phyloP scores from a whole-genome alignment of 2,113 vertebrate species.

The Sapayoa aenigma region DNA sequence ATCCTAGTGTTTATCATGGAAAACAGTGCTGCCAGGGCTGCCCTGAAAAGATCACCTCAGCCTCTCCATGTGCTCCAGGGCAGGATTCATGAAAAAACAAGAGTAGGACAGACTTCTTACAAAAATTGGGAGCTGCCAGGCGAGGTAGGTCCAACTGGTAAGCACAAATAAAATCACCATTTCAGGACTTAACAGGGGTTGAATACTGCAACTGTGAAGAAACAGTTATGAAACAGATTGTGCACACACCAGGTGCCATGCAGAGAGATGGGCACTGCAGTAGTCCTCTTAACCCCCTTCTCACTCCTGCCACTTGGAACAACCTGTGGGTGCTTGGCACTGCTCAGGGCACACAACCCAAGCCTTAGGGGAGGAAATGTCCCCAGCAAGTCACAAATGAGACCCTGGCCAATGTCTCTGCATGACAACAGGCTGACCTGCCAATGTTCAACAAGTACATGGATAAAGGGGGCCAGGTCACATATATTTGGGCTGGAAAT shows the following conservation, averaged over 20 bases:
- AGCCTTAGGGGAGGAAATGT: neutral
- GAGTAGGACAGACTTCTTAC: neutral
- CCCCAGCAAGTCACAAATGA: neutral
- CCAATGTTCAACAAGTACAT: neutral
- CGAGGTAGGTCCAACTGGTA: neutral
- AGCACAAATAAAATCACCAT: neutral
- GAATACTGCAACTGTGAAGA: neutral
- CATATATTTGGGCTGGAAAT: neutral
- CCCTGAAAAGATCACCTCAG: neutral
- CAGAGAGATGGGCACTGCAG: neutral
- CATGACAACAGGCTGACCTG: neutral
- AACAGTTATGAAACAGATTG: neutral
- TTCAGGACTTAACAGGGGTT: neutral
- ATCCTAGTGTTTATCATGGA: neutral
- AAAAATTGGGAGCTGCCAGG: neutral
- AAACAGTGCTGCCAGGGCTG: neutral
- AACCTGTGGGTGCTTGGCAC: neutral
- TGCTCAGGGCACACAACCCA: accelerated
- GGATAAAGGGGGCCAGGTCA: neutral
- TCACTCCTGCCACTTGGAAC: neutral
- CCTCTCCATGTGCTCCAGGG: neutral
- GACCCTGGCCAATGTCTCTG: neutral
- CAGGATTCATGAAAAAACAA: neutral
- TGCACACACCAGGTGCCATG: neutral
- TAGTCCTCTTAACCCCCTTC: neutral